A percentile compares a stretch with the other conserved stretches of the same genome.
Conservation (phyloP, 2,797 vertebrate species). For the Chloroceryle inda region DNA sequence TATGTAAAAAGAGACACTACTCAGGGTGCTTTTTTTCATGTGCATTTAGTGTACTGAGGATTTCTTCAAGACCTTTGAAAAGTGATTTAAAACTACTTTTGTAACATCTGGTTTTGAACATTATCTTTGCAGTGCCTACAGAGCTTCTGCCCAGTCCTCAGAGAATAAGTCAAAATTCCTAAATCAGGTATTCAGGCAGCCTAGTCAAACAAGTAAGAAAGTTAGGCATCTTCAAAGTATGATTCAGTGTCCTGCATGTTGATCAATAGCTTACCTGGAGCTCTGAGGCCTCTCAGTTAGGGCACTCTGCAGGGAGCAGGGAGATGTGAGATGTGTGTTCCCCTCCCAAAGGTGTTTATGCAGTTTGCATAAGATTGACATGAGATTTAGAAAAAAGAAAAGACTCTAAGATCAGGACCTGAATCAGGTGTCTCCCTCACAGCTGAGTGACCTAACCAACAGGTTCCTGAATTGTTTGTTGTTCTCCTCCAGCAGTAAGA, state of each 20-base stretch:
- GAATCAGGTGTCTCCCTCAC: neutral
- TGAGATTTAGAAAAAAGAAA: neutral
- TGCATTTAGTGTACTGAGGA: neutral
- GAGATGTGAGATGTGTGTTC: neutral
- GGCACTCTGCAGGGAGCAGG: neutral
- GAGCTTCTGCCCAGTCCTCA: neutral
- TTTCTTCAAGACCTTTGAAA: constrained; percentile 13
- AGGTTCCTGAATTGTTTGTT: neutral
- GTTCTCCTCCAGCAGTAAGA: neutral
- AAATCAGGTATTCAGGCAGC: neutral
- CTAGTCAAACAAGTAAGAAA: neutral
- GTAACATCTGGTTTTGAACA: neutral
- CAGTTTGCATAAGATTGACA: neutral
- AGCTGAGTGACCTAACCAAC: neutral
- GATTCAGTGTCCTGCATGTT: neutral
- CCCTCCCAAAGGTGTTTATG: neutral
- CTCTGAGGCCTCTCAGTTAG: neutral
- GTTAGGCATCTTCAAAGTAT: neutral
- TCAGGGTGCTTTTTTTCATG: neutral
- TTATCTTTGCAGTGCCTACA: neutral
- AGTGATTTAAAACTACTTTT: neutral
- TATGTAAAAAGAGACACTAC: neutral
- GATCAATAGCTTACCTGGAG: neutral
- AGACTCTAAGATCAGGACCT: neutral
- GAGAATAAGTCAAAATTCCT: neutral